Percentiles rank a stretch among this genome's conserved stretches.
These are phyloP conservation scores for Megastigmus dorsalis DNA, from an alignment of 2,888 invertebrate genomes.

Conservation along the genomic window DNA sequence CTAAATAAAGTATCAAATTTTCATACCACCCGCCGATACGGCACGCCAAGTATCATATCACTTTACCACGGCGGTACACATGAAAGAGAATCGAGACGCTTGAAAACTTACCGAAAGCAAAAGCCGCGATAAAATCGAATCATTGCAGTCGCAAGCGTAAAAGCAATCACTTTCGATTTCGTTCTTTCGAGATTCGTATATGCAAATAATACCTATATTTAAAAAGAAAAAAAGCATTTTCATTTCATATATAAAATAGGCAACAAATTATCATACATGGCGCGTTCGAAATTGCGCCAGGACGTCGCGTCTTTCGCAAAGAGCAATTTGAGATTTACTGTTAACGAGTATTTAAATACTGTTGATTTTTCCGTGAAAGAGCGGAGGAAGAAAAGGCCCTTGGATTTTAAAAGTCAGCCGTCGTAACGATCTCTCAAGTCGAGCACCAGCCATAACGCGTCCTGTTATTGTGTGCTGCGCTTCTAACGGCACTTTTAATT, in stretches of 20 bases:
- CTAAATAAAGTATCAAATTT: slow-evolving; percentile 50
- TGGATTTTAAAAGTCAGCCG: slow-evolving; percentile 27
- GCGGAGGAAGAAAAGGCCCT: neutral
- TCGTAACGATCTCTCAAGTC: slow-evolving; percentile 35
- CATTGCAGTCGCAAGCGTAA: too few relatives aligned
- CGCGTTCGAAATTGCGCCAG: too few relatives aligned
- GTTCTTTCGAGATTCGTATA: too few relatives aligned
- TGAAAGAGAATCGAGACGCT: slow-evolving; percentile 7
- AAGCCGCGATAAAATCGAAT: too few relatives aligned
- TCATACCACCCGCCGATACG: slow-evolving; percentile 22
- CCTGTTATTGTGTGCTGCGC: slow-evolving; percentile 49
- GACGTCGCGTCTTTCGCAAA: too few relatives aligned
- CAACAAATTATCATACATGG: too few relatives aligned
- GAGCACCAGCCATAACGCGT: slow-evolving; percentile 49
- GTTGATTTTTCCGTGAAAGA: slow-evolving; percentile 23
- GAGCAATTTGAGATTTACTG: slow-evolving; percentile 4
- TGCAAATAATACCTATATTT: too few relatives aligned
- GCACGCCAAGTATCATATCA: neutral
- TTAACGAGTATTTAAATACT: slow-evolving; percentile 19
- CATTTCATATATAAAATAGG: too few relatives aligned
- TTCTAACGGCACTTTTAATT: slow-evolving; percentile 52
- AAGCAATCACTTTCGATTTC: neutral
- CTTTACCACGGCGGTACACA: neutral
- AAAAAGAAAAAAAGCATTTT: too few relatives aligned
- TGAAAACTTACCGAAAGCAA: neutral